Conservation (phyloP, 1,140 invertebrate species). For the Babylonia areolata region DNA sequence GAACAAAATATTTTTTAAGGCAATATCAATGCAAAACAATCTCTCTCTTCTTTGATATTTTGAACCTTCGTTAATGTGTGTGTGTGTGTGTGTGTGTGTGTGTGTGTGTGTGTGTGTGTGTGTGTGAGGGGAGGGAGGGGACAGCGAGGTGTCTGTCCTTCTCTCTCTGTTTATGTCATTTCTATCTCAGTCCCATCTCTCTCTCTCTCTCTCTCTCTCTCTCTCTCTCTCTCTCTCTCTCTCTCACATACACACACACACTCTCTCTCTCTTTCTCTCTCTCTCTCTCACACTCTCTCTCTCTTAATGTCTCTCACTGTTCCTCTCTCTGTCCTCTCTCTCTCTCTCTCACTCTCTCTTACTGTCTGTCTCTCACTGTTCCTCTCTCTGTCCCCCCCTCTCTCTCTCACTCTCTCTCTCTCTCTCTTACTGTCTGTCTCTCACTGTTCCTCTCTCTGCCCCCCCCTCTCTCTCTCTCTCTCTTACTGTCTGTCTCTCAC, state of each 20-base stretch:
- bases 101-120: too few species aligned
- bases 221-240: neutral
- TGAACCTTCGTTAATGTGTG: too few species aligned
- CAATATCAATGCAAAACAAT: too few species aligned
- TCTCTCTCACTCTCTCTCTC: slow-evolving; percentile 7
- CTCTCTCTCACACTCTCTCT: neutral
- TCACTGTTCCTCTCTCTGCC: neutral
- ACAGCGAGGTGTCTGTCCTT: too few species aligned
- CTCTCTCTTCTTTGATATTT: too few species aligned
- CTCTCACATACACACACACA: neutral
- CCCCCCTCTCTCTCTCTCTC: neutral
- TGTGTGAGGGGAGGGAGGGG: too few species aligned
- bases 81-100: too few species aligned
- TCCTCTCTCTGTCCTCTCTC: neutral
- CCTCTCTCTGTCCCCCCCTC: neutral
- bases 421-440: too few species aligned
- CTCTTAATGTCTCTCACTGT: neutral
- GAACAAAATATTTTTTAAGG: too few species aligned
- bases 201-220: neutral
- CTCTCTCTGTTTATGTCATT: neutral
- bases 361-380: neutral
- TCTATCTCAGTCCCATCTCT: neutral
- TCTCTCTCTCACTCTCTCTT: neutral
- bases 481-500: too few species aligned
- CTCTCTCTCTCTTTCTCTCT: neutral